Conservation (phyloP, 2,888 invertebrate species). For the Caenorhabditis japonica region DNA sequence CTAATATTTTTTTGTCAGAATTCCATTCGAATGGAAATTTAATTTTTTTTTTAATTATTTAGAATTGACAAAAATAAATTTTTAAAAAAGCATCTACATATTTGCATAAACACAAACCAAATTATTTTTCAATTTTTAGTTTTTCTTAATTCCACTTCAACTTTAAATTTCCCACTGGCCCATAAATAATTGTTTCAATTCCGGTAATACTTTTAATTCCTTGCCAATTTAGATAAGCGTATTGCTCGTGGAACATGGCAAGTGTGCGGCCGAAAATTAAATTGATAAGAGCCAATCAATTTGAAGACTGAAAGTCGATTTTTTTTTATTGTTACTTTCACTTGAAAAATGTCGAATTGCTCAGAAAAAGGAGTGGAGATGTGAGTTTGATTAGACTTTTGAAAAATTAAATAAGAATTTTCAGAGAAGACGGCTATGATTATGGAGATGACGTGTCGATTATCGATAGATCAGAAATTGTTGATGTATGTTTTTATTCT, state of each 20-base stretch:
- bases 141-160: slow-evolving; percentile 14
- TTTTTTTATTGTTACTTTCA: no score
- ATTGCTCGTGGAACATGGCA: slow-evolving; percentile 46
- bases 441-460: slow-evolving; percentile 53
- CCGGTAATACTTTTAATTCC: neutral
- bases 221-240: slow-evolving; percentile 27
- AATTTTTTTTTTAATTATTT: no score
- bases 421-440: slow-evolving; percentile 27
- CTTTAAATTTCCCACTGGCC: no score
- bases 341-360: no score
- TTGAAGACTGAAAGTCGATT: slow-evolving; percentile 37
- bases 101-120: no score
- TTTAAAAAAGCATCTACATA: no score
- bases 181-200: no score
- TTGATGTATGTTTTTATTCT: slow-evolving; percentile 13
- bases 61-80: no score
- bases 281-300: slow-evolving; percentile 42
- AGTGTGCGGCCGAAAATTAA: slow-evolving; percentile 14
- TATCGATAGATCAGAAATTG: slow-evolving; percentile 40
- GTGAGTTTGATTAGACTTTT: neutral
- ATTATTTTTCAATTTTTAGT: no score
- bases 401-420: neutral
- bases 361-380: neutral
- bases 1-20: no score
- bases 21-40: no score